Conservation (phyloP, 2,888 invertebrate species). For the Tuberolachnus salignus region DNA sequence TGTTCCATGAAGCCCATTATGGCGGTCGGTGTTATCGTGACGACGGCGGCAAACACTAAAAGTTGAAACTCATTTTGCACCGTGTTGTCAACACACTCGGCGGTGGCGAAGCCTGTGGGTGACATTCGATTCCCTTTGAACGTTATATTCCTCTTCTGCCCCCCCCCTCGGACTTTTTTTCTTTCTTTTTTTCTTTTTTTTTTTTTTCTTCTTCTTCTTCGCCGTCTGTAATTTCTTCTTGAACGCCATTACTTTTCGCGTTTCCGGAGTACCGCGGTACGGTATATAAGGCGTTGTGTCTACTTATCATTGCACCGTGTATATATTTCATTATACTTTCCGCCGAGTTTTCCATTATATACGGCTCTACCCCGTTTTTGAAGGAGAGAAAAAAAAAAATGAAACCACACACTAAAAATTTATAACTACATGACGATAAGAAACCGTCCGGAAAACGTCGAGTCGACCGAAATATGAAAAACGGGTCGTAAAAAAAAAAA, state of each 20-base stretch:
- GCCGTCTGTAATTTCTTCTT: slow-evolving; percentile 25
- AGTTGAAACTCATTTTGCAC: slow-evolving; percentile 45
- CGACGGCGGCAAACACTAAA: slow-evolving; percentile 12
- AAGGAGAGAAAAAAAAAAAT: neutral
- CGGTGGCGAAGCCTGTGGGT: slow-evolving; percentile 1
- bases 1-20: slow-evolving; percentile 37
- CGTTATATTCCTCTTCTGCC: neutral
- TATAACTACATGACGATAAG: slow-evolving; percentile 11
- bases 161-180: neutral
- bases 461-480: slow-evolving; percentile 18
- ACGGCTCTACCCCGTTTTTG: no score
- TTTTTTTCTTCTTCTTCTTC: neutral
- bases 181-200: neutral
- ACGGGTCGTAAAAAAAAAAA: slow-evolving; percentile 37
- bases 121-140: slow-evolving; percentile 49
- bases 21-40: slow-evolving; percentile 18
- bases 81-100: slow-evolving; percentile 37
- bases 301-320: slow-evolving; percentile 27
- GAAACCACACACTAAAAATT: neutral
- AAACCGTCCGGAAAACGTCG: neutral
- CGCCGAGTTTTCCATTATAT: neutral
- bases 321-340: slow-evolving; percentile 28
- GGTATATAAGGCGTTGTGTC: slow-evolving; percentile 3
- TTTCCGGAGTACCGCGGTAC: no score
- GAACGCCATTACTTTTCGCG: neutral